These are phyloP conservation scores for Spilogale gracilis DNA, from an alignment of 2,113 vertebrate species.

Conservation along the genomic window DNA sequence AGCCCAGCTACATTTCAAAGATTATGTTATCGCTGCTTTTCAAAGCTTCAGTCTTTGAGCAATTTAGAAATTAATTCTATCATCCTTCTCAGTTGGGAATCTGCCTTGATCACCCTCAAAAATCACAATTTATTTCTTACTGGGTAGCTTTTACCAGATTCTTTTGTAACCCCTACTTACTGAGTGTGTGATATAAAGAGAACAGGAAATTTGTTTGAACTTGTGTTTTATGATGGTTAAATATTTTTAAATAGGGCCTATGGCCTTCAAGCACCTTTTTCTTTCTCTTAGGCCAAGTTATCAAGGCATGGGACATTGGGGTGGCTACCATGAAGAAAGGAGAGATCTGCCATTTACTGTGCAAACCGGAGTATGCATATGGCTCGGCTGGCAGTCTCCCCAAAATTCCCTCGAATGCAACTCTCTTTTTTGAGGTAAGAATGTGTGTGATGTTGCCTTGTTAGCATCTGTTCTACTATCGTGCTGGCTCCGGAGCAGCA, in stretches of 20 bases:
- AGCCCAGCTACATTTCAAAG: slow-evolving; percentile 19
- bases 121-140: not conserved
- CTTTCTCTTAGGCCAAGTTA: slow-evolving; percentile 93
- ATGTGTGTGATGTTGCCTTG: slow-evolving; percentile 60
- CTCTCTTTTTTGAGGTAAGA: slow-evolving; percentile 94
- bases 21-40: not conserved
- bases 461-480: not conserved
- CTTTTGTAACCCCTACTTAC: not conserved
- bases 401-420: slow-evolving; percentile 95
- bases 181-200: not conserved
- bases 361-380: slow-evolving; percentile 95
- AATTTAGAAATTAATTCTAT: not conserved
- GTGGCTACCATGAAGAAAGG: slow-evolving; percentile 96
- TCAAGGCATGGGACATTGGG: slow-evolving; percentile 96
- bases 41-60: slow-evolving; percentile 37
- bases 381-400: slow-evolving; percentile 93
- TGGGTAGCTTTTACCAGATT: slow-evolving; percentile 12
- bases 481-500: not conserved
- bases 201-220: slow-evolving; percentile 17
- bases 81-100: not conserved
- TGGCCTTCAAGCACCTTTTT: slow-evolving; percentile 41
- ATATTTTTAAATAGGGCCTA: not conserved
- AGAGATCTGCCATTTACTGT: slow-evolving; percentile 94
- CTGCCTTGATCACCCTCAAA: not conserved
- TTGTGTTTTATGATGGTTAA: not conserved